Evolutionary conservation across 2,797 vertebrate genomes (phyloP).

Genomic region (Hydrolagus colliei): DNA sequence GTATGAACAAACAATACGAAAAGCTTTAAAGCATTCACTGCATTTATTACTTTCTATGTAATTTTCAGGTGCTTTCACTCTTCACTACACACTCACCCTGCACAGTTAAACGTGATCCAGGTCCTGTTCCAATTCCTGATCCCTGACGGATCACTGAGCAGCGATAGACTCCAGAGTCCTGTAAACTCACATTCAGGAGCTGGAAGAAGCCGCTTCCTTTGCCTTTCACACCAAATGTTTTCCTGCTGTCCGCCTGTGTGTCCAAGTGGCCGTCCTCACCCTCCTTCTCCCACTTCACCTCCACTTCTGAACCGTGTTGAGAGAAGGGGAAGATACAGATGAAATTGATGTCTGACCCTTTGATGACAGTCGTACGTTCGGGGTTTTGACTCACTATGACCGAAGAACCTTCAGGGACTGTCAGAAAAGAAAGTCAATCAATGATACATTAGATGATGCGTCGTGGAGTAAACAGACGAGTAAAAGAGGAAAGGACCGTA

Average conservation of each 20-base stretch:
- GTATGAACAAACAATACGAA: too few species aligned
- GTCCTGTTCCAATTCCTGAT: not conserved
- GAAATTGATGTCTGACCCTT: not conserved
- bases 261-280: not conserved
- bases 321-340: not conserved
- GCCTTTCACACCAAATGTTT: not conserved
- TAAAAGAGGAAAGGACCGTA: not conserved
- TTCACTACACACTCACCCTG: not conserved
- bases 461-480: too few species aligned
- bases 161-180: not conserved
- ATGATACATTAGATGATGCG: too few species aligned
- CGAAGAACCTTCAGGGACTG: not conserved
- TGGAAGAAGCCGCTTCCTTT: not conserved
- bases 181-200: not conserved
- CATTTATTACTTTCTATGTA: too few species aligned
- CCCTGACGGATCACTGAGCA: not conserved
- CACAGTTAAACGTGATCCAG: not conserved
- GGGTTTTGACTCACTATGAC: not conserved
- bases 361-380: not conserved
- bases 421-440: not conserved
- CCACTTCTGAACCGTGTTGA: not conserved
- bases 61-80: not conserved
- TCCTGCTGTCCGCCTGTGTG: not conserved
- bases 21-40: too few species aligned
- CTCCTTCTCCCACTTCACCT: not conserved